A percentile compares a stretch with the other conserved stretches of the same genome.
Evolutionary conservation across 2,797 vertebrate species (phyloP).

Genomic region (Esox lucius): DNA sequence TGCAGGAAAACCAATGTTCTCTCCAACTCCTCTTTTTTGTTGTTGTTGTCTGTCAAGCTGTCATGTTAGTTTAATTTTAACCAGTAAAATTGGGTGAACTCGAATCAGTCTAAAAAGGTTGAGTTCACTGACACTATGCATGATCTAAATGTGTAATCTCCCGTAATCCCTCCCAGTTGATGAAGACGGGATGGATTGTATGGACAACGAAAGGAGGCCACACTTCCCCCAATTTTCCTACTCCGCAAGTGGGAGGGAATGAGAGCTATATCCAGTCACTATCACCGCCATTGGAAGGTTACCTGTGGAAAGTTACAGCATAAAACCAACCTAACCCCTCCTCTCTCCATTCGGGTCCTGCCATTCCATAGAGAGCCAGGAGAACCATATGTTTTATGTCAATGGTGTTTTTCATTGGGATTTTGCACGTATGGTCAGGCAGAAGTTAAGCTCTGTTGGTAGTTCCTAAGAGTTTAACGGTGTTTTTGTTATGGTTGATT

Average conservation of each 20-base stretch:
- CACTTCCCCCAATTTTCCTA: constrained; percentile 99
- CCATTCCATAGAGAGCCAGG: constrained; percentile 13
- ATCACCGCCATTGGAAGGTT: constrained; percentile 75
- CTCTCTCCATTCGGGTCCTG: constrained; percentile 48
- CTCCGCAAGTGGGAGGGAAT: constrained; percentile 96
- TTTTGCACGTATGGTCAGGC: not conserved
- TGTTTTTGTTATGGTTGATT: constrained; percentile 3
- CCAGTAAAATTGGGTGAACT: not conserved
- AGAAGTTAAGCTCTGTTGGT: not conserved
- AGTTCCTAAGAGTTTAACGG: not conserved
- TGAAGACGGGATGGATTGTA: constrained; percentile 95
- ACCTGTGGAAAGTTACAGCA: constrained; percentile 56
- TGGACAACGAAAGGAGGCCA: constrained; percentile 93
- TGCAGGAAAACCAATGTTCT: too few relatives aligned
- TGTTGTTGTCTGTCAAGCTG: too few relatives aligned
- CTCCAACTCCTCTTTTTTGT: too few relatives aligned
- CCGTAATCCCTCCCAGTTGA: constrained; percentile 76
- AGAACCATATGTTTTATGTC: constrained; percentile 2
- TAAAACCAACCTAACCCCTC: constrained; percentile 45
- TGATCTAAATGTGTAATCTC: constrained; percentile 1
- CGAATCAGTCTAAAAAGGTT: not conserved
- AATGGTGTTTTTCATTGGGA: not conserved
- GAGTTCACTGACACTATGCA: not conserved
- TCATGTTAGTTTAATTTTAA: too few relatives aligned
- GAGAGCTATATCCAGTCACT: constrained; percentile 66